Percentiles rank a stretch among this genome's conserved stretches.
Conservation (phyloP, 2,797 vertebrate species). For the Spheniscus humboldti region DNA sequence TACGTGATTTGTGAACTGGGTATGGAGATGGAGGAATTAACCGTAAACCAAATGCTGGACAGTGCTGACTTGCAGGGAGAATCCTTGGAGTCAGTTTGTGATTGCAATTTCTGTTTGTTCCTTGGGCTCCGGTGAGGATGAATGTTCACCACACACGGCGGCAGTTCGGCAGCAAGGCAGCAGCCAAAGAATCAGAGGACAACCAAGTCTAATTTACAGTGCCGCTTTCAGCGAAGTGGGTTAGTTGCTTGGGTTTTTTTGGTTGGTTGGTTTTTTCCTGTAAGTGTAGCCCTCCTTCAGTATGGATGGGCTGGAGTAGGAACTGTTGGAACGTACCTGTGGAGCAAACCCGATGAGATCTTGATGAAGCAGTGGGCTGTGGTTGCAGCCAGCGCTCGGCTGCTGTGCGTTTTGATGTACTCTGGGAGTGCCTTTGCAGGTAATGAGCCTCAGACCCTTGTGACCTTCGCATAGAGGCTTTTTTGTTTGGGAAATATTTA, state of each 20-base stretch:
- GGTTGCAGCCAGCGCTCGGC: not conserved
- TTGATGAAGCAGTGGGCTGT: not conserved
- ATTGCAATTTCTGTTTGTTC: not conserved
- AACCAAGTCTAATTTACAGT: not conserved
- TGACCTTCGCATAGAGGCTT: not conserved
- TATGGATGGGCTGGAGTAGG: not conserved
- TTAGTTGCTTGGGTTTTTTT: not conserved
- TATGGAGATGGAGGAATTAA: not conserved
- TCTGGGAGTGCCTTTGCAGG: not conserved
- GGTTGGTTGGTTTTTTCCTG: too few relatives aligned
- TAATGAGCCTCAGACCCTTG: not conserved
- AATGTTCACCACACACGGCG: not conserved
- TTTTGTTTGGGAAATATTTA: not conserved
- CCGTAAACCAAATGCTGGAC: not conserved
- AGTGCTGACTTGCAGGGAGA: not conserved
- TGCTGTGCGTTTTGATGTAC: accelerated
- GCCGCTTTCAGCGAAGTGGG: not conserved
- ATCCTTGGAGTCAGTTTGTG: not conserved
- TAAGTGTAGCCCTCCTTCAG: not conserved
- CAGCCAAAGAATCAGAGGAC: not conserved
- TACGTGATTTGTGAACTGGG: not conserved
- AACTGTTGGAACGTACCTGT: not conserved
- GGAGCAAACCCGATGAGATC: not conserved
- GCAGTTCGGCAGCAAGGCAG: not conserved
- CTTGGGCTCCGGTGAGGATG: not conserved